phyloP scores from a whole-genome alignment of 2,888 invertebrate genomes.

The Eledona agricola region DNA sequence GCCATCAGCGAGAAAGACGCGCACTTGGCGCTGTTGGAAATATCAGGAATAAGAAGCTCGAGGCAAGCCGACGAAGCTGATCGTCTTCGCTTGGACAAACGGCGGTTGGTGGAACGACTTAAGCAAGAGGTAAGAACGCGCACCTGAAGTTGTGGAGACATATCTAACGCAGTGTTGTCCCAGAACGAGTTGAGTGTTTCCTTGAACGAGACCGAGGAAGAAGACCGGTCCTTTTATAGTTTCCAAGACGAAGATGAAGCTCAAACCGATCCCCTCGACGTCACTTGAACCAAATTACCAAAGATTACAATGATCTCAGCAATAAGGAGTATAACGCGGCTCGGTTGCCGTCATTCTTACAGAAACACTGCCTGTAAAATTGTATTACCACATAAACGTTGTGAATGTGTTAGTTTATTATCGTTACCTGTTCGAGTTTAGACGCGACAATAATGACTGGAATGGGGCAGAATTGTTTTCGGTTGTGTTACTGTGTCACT shows the following conservation, averaged over 20 bases:
- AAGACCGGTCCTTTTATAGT: conserved; percentile 37
- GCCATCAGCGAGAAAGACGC: conserved; percentile 90
- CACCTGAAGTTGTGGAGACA: conserved; percentile 1
- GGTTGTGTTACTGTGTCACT: conserved; percentile 39
- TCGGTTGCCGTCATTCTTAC: conserved; percentile 31
- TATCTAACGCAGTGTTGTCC: conserved; percentile 20
- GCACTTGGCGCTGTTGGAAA: conserved; percentile 83
- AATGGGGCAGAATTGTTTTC: conserved; percentile 58
- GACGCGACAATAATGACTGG: conserved; percentile 59
- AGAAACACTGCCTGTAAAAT: conserved; percentile 53
- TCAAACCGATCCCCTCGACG: conserved; percentile 26
- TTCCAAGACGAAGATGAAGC: conserved; percentile 45
- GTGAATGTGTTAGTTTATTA: conserved; percentile 48
- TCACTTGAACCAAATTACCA: conserved; percentile 29
- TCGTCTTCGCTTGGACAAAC: conserved; percentile 74
- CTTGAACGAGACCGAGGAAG: conserved; percentile 47
- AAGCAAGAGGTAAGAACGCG: conserved; percentile 69
- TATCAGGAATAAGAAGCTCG: conserved; percentile 73
- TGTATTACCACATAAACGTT: conserved; percentile 41
- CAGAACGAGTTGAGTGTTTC: conserved; percentile 61
- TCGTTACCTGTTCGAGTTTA: conserved; percentile 53
- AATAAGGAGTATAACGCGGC: conserved; percentile 42
- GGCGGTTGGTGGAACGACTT: conserved; percentile 75
- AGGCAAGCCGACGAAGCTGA: conserved; percentile 73
- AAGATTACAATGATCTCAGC: conserved; percentile 51